Conservation (phyloP, 2,113 vertebrate species). For the Oriolus oriolus region DNA sequence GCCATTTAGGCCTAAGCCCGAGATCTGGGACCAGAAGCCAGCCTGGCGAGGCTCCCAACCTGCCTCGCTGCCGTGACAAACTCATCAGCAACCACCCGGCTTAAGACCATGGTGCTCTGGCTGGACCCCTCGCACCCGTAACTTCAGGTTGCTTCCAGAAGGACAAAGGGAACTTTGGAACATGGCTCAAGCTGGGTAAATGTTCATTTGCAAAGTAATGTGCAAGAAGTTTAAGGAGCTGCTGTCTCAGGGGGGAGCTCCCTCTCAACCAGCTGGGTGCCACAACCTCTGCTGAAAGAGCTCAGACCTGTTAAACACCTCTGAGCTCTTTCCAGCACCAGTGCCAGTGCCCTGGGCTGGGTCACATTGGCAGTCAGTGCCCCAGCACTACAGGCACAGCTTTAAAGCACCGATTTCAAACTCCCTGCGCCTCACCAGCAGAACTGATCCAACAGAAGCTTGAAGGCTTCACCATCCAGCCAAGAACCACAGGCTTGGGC, state of each 20-base stretch:
- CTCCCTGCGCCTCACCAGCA: neutral
- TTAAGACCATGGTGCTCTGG: fast-evolving
- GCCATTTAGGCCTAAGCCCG: neutral
- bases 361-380: neutral
- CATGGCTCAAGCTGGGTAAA: fast-evolving
- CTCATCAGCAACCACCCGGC: neutral
- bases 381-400: neutral
- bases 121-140: fast-evolving
- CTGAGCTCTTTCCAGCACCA: neutral
- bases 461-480: neutral
- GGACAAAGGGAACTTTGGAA: neutral
- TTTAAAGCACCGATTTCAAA: neutral
- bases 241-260: neutral
- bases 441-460: neutral
- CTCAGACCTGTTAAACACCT: neutral
- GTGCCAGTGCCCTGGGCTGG: fast-evolving
- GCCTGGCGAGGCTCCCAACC: neutral
- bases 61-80: neutral
- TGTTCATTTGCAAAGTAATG: neutral
- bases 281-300: fast-evolving
- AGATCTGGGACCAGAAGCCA: neutral
- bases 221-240: neutral
- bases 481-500: neutral
- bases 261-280: neutral
- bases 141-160: neutral